These are phyloP conservation scores for Luidia sarsii DNA, from an alignment of 53 echinoderm and acorn worm genomes.

Conservation along the genomic window DNA sequence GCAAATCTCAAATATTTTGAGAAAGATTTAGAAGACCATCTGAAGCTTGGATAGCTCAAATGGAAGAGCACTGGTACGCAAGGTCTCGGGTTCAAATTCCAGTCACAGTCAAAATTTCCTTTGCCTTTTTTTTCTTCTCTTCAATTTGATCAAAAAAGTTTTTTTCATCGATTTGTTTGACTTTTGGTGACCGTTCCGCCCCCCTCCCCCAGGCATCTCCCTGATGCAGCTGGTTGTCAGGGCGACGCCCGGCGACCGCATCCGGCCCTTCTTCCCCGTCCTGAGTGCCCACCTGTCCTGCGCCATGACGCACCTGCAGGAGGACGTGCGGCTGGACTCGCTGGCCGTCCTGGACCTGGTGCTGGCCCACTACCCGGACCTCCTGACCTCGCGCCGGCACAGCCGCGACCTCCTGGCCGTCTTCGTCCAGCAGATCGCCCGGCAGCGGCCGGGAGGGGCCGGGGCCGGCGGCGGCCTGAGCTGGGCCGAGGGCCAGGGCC, in stretches of 20 bases:
- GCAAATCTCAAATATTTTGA: too few relatives aligned
- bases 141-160: background rate
- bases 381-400: conserved; percentile 62
- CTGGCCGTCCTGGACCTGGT: conserved; percentile 76
- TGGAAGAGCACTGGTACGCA: too few relatives aligned
- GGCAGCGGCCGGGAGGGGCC: too few relatives aligned
- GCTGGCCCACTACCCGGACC: conserved; percentile 71
- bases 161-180: background rate
- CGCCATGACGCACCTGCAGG: conserved; percentile 94
- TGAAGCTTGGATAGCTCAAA: too few relatives aligned
- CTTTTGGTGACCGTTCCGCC: background rate
- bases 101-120: background rate
- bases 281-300: conserved; percentile 85
- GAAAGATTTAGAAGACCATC: too few relatives aligned
- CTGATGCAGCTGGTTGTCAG: conserved; percentile 64
- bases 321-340: conserved; percentile 83
- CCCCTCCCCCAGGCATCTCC: conserved; percentile 27
- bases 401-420: conserved; percentile 79
- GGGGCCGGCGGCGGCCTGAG: conserved; percentile 30
- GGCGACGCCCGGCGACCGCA: conserved; percentile 50
- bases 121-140: background rate
- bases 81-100: background rate
- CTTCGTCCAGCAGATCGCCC: conserved; percentile 89
- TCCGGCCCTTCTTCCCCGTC: conserved; percentile 85
- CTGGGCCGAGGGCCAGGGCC: conserved; percentile 12